Evolutionary conservation across 2,797 vertebrate species (phyloP).

Genomic region (Argya squamiceps): DNA sequence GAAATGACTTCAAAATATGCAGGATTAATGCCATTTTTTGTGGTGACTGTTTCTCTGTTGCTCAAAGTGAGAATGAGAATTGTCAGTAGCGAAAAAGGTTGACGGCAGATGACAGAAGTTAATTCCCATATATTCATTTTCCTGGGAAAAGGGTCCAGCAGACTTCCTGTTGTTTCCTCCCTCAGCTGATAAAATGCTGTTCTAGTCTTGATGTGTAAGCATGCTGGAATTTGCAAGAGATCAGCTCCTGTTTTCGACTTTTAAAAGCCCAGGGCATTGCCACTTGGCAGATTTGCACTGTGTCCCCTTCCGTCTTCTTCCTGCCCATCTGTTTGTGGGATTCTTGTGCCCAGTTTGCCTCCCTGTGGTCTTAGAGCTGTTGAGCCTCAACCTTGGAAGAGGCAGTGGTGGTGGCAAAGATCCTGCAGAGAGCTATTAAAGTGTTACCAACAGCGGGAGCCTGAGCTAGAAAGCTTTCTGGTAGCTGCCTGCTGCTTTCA

Average conservation of each 20-base stretch:
- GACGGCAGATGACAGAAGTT: conserved; percentile 38
- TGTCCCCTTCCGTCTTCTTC: conserved; percentile 24
- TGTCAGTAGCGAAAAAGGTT: conserved; percentile 31
- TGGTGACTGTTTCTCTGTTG: conserved; percentile 3
- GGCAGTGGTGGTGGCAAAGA: conserved; percentile 53
- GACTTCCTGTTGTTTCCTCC: conserved; percentile 44
- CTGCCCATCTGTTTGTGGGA: conserved; percentile 65
- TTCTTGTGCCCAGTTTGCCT: conserved; percentile 59
- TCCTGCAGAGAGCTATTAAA: conserved; percentile 67
- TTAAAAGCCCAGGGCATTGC: conserved; percentile 36
- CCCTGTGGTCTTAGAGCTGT: conserved; percentile 54
- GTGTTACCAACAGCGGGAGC: conserved; percentile 45
- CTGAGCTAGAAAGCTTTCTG: conserved; percentile 10
- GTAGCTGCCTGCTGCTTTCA: conserved; percentile 12
- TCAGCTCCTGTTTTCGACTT: conserved; percentile 30
- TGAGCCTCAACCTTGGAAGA: conserved; percentile 62
- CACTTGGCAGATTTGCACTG: conserved; percentile 38
- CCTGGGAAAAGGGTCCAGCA: conserved; percentile 16
- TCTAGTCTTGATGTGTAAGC: conserved; percentile 47
- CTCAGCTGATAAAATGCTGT: conserved; percentile 31
- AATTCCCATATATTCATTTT: conserved; percentile 53
- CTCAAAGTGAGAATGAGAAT: conserved; percentile 60
- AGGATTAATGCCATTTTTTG: conserved; percentile 41
- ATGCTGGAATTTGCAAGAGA: conserved; percentile 43
- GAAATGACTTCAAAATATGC: conserved; percentile 54